phyloP scores from a whole-genome alignment of 2,113 vertebrate species.

The Antigone vipio region DNA sequence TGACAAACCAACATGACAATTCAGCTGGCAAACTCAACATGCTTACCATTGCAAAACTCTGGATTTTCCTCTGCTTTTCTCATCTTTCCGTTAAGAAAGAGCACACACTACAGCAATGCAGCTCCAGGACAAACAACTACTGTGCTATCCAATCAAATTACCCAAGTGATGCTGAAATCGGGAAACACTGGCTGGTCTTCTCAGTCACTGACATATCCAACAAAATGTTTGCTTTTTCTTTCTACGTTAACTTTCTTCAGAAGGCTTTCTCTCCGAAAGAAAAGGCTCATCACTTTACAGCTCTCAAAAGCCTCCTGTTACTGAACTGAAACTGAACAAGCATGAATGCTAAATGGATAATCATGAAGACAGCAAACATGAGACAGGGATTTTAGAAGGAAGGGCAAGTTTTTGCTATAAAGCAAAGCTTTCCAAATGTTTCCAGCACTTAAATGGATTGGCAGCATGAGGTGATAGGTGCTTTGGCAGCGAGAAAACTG shows the following conservation, averaged over 20 bases:
- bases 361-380: not conserved
- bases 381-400: not conserved
- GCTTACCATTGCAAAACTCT: not conserved
- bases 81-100: not conserved
- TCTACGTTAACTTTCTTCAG: not conserved
- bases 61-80: not conserved
- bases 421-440: constrained; percentile 7
- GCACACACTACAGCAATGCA: not conserved
- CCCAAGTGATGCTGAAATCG: not conserved
- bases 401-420: not conserved
- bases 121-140: not conserved
- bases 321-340: not conserved
- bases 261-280: not conserved
- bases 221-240: not conserved
- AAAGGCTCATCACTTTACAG: not conserved
- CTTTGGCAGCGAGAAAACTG: constrained; percentile 19
- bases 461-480: not conserved
- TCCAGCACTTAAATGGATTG: not conserved
- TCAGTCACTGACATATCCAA: not conserved
- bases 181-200: not conserved
- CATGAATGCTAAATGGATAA: not conserved
- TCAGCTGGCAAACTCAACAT: not conserved
- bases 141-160: not conserved
- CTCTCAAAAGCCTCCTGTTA: not conserved
- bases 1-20: not conserved